These are phyloP conservation scores for Galaxea fascicularis DNA, from an alignment of 92 coral and sea anemone species.

Conservation along the genomic window DNA sequence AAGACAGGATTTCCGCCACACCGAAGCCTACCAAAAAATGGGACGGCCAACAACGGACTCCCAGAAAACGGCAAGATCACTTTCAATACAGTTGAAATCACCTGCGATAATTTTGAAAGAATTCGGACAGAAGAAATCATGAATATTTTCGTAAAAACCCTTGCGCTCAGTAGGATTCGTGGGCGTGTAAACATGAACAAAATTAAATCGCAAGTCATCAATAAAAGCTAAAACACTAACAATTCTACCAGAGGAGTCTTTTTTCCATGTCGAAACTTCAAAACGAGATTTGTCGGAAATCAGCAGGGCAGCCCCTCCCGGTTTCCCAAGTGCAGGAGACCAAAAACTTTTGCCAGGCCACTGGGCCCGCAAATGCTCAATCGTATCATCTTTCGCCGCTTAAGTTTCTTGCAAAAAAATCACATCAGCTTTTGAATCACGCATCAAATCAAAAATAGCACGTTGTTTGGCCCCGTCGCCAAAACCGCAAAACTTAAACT, in stretches of 20 bases:
- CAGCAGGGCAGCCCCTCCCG: slow-evolving; percentile 21
- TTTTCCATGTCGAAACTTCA: not conserved
- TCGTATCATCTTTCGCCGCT: no score
- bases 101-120: not conserved
- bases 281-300: not conserved
- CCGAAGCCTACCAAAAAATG: no score
- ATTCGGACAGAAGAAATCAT: not conserved
- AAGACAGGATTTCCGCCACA: no score
- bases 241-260: slow-evolving; percentile 27
- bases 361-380: not conserved
- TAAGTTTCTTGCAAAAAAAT: slow-evolving; percentile 27
- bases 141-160: not conserved
- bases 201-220: not conserved
- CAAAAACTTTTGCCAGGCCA: slow-evolving; percentile 36
- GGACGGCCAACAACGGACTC: no score
- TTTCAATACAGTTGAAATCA: slow-evolving; percentile 12
- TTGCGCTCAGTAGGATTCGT: not conserved
- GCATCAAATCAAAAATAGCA: not conserved
- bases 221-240: not conserved
- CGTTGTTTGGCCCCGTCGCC: not conserved
- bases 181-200: slow-evolving; percentile 20
- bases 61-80: no score
- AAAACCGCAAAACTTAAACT: slow-evolving; percentile 11
- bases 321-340: slow-evolving; percentile 28
- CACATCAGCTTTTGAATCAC: not conserved